phyloP scores from a whole-genome alignment of 2,888 invertebrate genomes.

The Lumbricus terrestris region DNA sequence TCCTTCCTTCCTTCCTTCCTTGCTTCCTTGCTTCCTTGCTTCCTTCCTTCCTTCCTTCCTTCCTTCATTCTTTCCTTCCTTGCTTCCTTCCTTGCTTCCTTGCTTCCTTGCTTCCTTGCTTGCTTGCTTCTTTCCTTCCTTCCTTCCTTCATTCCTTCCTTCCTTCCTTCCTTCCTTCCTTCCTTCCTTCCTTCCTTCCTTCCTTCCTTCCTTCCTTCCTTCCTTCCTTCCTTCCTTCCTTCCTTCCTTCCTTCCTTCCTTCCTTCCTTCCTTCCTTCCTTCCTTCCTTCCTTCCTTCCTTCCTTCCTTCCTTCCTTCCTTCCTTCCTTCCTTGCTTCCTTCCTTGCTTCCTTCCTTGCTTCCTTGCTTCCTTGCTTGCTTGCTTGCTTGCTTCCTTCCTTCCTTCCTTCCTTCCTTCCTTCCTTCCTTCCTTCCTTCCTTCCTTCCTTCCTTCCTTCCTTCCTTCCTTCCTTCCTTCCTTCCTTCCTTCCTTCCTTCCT shows the following conservation, averaged over 20 bases:
- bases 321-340: too few species aligned
- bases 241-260: conserved; percentile 24
- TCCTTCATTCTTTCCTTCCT: neutral
- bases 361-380: neutral
- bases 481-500: conserved; percentile 39
- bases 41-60: conserved; percentile 27
- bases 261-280: conserved; percentile 9
- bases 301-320: too few species aligned
- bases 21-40: conserved; percentile 18
- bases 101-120: conserved; percentile 41
- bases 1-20: too few species aligned
- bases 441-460: conserved; percentile 38
- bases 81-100: conserved; percentile 31
- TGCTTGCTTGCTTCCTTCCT: conserved; percentile 18
- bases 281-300: too few species aligned
- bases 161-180: conserved; percentile 39
- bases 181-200: conserved; percentile 39
- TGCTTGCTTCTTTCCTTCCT: conserved; percentile 39
- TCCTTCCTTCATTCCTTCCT: conserved; percentile 39
- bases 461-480: conserved; percentile 40
- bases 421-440: conserved; percentile 25
- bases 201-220: conserved; percentile 38
- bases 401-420: conserved; percentile 30
- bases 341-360: too few species aligned
- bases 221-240: conserved; percentile 38